Conservation (phyloP, 2,113 vertebrate genomes). For the Leuciscus idus region DNA sequence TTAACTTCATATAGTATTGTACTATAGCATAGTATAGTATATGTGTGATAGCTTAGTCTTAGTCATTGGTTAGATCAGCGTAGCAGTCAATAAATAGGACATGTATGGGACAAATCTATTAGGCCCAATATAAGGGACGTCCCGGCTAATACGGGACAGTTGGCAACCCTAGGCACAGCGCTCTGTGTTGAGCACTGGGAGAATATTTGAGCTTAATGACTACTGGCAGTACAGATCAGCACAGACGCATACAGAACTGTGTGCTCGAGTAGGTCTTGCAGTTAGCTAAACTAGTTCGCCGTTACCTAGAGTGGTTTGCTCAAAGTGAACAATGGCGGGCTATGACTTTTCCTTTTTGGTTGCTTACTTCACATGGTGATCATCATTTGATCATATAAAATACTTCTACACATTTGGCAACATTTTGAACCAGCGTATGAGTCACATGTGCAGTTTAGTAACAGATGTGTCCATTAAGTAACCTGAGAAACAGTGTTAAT, state of each 20-base stretch:
- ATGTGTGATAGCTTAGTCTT: too few relatives aligned
- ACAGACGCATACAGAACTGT: background rate
- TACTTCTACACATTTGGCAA: background rate
- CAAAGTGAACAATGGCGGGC: background rate
- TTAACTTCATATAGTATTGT: too few relatives aligned
- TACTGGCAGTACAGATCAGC: background rate
- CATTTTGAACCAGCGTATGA: background rate
- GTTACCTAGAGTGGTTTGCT: background rate
- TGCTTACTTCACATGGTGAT: background rate
- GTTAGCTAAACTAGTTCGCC: background rate
- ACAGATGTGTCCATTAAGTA: background rate
- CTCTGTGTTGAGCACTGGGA: too few relatives aligned
- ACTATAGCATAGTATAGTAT: too few relatives aligned
- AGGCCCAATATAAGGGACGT: too few relatives aligned
- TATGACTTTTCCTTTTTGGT: background rate
- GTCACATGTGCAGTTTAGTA: background rate
- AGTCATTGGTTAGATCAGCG: too few relatives aligned
- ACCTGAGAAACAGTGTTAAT: slow-evolving; percentile 1
- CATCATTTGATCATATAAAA: background rate
- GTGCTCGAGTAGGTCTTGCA: background rate
- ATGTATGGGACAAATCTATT: too few relatives aligned
- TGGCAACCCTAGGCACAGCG: too few relatives aligned
- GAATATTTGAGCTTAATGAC: background rate
- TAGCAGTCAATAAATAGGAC: too few relatives aligned
- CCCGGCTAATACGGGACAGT: too few relatives aligned